Conservation (phyloP, 1,140 invertebrate genomes). For the Acromyrmex charruanus region DNA sequence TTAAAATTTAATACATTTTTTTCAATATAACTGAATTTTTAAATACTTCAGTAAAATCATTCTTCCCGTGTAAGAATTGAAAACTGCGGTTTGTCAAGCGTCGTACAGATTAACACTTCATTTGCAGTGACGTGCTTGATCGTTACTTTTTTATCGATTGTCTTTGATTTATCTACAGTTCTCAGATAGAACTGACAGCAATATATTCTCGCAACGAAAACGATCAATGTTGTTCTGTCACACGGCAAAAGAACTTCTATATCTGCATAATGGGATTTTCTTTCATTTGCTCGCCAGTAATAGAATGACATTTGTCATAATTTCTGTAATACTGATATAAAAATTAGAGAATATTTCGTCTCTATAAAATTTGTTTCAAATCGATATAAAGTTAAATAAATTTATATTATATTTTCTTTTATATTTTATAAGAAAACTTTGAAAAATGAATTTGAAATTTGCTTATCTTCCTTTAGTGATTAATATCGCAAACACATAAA, state of each 20-base stretch:
- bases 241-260: background rate
- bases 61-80: background rate
- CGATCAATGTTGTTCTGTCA: constrained; percentile 30
- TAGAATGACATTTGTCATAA: constrained; percentile 2
- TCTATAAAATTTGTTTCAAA: background rate
- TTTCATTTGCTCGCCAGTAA: constrained; percentile 13
- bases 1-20: too few species aligned
- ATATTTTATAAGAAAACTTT: background rate
- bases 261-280: constrained; percentile 25
- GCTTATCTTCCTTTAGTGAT: background rate
- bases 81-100: background rate
- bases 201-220: constrained; percentile 1
- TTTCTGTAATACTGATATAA: background rate
- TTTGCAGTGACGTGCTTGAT: too few species aligned
- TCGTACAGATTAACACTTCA: constrained; percentile 11
- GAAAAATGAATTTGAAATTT: background rate
- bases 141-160: background rate
- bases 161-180: background rate
- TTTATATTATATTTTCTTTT: background rate
- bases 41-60: too few species aligned
- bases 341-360: background rate
- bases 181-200: background rate
- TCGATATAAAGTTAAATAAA: background rate
- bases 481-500: background rate
- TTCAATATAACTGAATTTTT: too few species aligned